Base-by-base conservation (phyloP, 1,140 invertebrate genomes). In the Ceratina calcarata region DNA sequence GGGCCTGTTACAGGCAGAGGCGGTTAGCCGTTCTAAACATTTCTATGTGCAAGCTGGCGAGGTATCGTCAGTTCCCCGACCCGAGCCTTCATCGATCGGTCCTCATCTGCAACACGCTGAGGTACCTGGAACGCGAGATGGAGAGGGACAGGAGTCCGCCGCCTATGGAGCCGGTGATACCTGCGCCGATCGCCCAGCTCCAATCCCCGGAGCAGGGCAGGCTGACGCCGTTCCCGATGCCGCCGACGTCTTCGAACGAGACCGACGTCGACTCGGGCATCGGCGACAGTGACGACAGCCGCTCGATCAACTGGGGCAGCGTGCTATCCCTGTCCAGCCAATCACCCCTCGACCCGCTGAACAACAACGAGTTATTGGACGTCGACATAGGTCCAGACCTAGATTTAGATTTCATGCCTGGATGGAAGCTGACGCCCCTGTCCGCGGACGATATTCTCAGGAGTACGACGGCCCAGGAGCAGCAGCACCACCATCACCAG, bases 61-160 rank as follows among this genome's bases (percentile, higher is more conserved):
- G 97, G 87, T 97, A 97, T 87, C 94, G 97, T 24, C 97, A 98
- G 91, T 97, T 96, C 79, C 96, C 96, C 3, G 98, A 99, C 90
- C 97, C 98, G 18, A 97, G 96, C 76, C 93, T 99, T n/a, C 95
- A 97, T 72, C 95, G 97, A 58, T 98, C 97, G 7, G 98, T 99
- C 83, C 95, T 99, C 58, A 98, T 99, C 84, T 98, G 97, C 93
- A 99, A 99, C 91, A 98, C 98, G 12, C 91, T 99, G 67, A 96
- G 98, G 89, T 95, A 96, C 87, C 96, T 99, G 83, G 98, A 99
- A 93, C 94, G 96, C 37, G 98, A 99, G 91, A 97, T 99, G 94
- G 97, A 98, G 91, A 94, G 95, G 58, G 97, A 98, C 86, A 81
- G 92, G 53, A 91, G 93, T 85, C 92, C 92, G 37, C 93, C 93